These are phyloP conservation scores for Pithys albifrons DNA, from an alignment of 2,113 vertebrate genomes.

Conservation along the genomic window DNA sequence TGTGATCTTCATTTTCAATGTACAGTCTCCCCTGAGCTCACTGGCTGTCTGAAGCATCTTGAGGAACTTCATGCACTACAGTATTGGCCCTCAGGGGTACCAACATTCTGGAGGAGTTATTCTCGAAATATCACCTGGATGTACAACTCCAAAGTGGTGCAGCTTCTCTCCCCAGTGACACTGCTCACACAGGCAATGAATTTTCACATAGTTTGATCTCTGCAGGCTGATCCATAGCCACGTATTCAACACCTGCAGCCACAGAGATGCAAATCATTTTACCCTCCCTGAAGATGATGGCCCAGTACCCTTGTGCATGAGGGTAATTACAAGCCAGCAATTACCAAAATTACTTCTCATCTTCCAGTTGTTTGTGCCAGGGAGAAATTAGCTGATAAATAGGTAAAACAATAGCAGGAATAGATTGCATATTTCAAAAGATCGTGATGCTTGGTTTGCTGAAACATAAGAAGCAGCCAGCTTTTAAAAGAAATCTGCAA, in stretches of 20 bases:
- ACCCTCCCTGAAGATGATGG: not conserved
- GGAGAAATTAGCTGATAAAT: not conserved
- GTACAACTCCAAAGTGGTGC: conserved; percentile 23
- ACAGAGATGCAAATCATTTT: not conserved
- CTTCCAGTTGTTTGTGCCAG: not conserved
- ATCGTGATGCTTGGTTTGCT: conserved; percentile 8
- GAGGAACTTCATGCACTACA: not conserved
- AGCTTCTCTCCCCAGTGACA: conserved; percentile 16
- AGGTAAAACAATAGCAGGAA: not conserved
- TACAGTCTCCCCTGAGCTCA: conserved; percentile 2
- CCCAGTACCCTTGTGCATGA: not conserved
- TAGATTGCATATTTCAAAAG: not conserved
- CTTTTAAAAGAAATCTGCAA: conserved; percentile 14
- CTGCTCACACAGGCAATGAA: conserved; percentile 38
- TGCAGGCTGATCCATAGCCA: conserved; percentile 17
- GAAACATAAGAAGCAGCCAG: not conserved
- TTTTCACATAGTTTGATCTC: not conserved
- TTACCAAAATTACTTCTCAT: not conserved
- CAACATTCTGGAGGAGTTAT: not conserved
- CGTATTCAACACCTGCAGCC: not conserved
- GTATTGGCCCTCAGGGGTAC: conserved; percentile 24
- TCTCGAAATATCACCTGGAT: conserved; percentile 37
- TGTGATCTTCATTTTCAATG: conserved; percentile 32
- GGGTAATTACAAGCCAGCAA: not conserved
- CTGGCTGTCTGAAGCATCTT: conserved; percentile 21